Evolutionary conservation across 2,888 invertebrate genomes (phyloP), one percentile per base, ranked within the genome.

Genomic region (Lampropteryx suffumata): DNA sequence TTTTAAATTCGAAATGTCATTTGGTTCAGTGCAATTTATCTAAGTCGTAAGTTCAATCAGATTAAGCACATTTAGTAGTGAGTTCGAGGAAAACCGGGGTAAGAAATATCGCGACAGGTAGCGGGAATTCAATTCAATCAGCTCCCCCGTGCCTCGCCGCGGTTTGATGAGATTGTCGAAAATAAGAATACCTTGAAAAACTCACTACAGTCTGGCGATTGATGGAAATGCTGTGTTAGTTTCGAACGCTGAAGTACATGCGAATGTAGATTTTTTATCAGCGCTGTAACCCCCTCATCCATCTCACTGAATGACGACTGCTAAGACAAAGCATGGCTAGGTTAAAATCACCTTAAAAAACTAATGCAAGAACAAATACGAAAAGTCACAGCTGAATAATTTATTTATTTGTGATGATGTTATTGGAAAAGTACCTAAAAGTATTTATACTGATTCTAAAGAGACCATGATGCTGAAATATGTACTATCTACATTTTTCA

Each of bases 101-200:
- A 86, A 88, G 84, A 88, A 88, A 86, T 87, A 86, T 82, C 78
- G 83, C 75, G 76, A 62, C 73, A 82, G 82, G 88, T 84, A 82
- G 73, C 73, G 71, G 81, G 75, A 44, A 71, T 81, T 84, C 88
- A 85, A 90, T 90, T 88, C 88, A 88, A 89, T 90, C 90, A 87
- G 84, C 67, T 82, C 82, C 88, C 82, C 77, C 71, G 79, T 81
- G 67, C 82, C 77, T 76, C 67, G 73, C 67, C 67, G 72, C 76
- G 82, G 84, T 89, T 89, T 89, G 89, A 89, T 89, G 87, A 84
- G 86, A 89, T 88, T 87, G 88, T 88, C 79, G 82, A 71, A 78
- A 84, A 84, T 82, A 80, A 80, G 81, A 86, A 87, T 84, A 81
- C 81, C 48, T 55, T 55, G 55, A 57, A 61, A 61, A 60, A 57